These are phyloP conservation scores for Syrista parreyssii DNA, from an alignment of 2,888 invertebrate genomes.

Conservation along the genomic window DNA sequence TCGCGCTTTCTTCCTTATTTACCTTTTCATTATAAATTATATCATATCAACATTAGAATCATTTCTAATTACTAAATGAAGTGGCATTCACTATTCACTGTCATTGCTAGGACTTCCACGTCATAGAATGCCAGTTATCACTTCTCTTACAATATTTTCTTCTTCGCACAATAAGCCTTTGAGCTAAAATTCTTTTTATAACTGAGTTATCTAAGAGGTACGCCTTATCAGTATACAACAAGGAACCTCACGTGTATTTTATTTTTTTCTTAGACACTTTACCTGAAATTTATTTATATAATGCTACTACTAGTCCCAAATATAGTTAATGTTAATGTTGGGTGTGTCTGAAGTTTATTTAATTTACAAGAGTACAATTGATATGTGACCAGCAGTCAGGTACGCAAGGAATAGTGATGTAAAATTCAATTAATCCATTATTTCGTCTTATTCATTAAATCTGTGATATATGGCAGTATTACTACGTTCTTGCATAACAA, in stretches of 20 bases:
- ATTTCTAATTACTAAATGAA: background rate
- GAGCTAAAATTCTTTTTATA: background rate
- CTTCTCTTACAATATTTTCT: background rate
- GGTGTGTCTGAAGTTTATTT: background rate
- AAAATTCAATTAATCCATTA: background rate
- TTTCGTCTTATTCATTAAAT: background rate
- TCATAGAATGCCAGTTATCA: background rate
- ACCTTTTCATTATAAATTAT: background rate
- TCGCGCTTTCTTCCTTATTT: background rate
- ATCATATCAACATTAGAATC: background rate
- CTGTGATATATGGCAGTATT: background rate
- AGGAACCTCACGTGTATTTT: background rate
- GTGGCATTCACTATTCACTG: background rate
- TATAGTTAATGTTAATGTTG: background rate
- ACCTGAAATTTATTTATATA: background rate
- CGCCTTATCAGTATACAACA: too few relatives aligned
- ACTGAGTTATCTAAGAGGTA: background rate
- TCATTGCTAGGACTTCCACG: background rate
- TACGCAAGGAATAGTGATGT: background rate
- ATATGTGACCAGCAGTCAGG: slow-evolving; percentile 12
- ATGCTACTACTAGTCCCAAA: background rate
- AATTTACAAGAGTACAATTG: slow-evolving; percentile 17
- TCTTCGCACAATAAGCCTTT: background rate
- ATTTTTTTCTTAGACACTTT: background rate
- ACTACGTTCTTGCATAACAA: background rate